Evolutionary conservation across 2,797 vertebrate genomes (phyloP).

Genomic region (Columba guinea): DNA sequence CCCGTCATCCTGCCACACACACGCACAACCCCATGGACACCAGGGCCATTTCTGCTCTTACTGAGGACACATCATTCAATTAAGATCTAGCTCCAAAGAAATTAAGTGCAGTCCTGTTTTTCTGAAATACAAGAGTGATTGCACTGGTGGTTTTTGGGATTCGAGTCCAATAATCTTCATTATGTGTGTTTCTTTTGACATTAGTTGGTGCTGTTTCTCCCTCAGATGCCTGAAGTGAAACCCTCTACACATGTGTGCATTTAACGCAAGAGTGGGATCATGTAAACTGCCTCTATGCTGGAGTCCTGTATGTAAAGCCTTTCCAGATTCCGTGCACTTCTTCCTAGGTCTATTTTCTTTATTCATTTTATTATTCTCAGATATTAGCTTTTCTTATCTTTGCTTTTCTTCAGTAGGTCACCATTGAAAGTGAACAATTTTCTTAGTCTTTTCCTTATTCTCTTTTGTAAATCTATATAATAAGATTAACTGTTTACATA

Average conservation of each 20-base stretch:
- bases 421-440: not conserved
- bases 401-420: not conserved
- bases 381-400: not conserved
- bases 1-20: accelerated
- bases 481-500: conserved; percentile 31
- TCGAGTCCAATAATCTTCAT: not conserved
- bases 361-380: conserved; percentile 3
- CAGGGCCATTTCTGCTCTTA: accelerated
- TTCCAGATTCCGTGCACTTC: not conserved
- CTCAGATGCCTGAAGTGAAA: not conserved
- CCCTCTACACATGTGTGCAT: not conserved
- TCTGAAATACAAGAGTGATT: not conserved
- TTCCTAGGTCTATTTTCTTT: not conserved
- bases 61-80: not conserved
- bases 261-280: not conserved
- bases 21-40: accelerated
- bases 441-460: conserved; percentile 1
- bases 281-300: not conserved
- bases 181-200: not conserved
- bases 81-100: not conserved
- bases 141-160: not conserved
- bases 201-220: not conserved
- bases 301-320: not conserved
- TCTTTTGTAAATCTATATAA: not conserved
- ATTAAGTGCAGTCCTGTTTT: not conserved